A percentile compares a stretch with the other conserved stretches of the same genome.
phyloP scores from a whole-genome alignment of 2,797 vertebrate species.

The Astyanax mexicanus region DNA sequence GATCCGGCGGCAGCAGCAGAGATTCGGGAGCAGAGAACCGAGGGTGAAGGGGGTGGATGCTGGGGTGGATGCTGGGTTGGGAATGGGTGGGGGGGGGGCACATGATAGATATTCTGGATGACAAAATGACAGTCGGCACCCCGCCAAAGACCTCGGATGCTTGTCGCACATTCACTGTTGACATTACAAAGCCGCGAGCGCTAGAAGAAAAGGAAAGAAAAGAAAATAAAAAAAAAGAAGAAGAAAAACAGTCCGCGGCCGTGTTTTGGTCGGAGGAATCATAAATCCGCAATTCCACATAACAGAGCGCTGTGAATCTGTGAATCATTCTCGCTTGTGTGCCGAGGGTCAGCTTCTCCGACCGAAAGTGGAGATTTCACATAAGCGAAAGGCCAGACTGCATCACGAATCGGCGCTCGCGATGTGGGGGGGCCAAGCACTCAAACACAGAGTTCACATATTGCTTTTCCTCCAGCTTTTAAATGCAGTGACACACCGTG shows the following conservation, averaged over 20 bases:
- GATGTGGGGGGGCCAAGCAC: background rate
- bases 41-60: too few relatives aligned
- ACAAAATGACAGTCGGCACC: constrained; percentile 22
- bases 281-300: background rate
- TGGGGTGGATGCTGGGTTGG: background rate
- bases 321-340: constrained; percentile 25
- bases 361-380: constrained; percentile 60
- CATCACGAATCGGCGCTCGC: constrained; percentile 56
- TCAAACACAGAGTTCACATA: constrained; percentile 49
- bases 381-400: constrained; percentile 65
- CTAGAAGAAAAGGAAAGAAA: background rate
- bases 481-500: constrained; percentile 73
- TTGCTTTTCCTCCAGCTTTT: constrained; percentile 75
- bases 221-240: background rate
- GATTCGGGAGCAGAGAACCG: background rate
- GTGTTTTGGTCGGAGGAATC: too few relatives aligned
- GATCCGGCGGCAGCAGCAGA: background rate
- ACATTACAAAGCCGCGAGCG: background rate
- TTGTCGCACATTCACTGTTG: constrained; percentile 9
- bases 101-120: constrained; percentile 18
- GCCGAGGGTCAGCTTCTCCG: constrained; percentile 35
- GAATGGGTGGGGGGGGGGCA: constrained; percentile 18
- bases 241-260: background rate
- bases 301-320: background rate
- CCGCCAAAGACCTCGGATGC: constrained; percentile 28